Percentiles rank a stretch among this genome's conserved stretches.
Conservation (phyloP, 2,797 vertebrate genomes). For the Melanotaenia maccullochi region DNA sequence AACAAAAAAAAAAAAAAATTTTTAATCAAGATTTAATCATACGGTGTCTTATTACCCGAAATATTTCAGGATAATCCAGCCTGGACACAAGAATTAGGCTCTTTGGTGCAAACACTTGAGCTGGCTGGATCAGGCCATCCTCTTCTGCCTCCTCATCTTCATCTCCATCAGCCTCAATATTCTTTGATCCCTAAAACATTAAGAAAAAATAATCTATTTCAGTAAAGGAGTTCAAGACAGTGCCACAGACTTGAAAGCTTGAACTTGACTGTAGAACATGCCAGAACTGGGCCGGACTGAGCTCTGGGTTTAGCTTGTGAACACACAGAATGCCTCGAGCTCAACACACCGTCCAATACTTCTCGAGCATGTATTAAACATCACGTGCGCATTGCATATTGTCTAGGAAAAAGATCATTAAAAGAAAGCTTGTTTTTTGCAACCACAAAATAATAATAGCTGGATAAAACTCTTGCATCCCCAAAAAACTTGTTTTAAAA, state of each 20-base stretch:
- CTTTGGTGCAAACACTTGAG: conserved; percentile 98
- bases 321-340: conserved; percentile 21
- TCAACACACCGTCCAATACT: conserved; percentile 1
- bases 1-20: conserved; percentile 45
- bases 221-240: conserved; percentile 49
- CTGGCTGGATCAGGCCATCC: conserved; percentile 93
- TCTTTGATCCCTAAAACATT: conserved; percentile 90
- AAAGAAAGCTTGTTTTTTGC: neutral
- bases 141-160: conserved; percentile 86
- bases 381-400: conserved; percentile 2
- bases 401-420: conserved; percentile 1
- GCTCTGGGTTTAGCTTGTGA: conserved; percentile 27
- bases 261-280: conserved; percentile 19
- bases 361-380: neutral
- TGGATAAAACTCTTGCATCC: conserved; percentile 1
- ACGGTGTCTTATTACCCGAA: conserved; percentile 87
- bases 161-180: conserved; percentile 86
- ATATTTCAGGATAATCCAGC: conserved; percentile 97
- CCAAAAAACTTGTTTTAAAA: conserved; percentile 15
- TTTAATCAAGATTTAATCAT: conserved; percentile 58
- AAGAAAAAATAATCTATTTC: conserved; percentile 50
- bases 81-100: conserved; percentile 97
- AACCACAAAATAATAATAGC: neutral
- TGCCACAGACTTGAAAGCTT: conserved; percentile 20
- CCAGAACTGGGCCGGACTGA: conserved; percentile 24